Evolutionary conservation across 1,140 invertebrate genomes (phyloP).

Genomic region (Pogonomyrmex barbatus): DNA sequence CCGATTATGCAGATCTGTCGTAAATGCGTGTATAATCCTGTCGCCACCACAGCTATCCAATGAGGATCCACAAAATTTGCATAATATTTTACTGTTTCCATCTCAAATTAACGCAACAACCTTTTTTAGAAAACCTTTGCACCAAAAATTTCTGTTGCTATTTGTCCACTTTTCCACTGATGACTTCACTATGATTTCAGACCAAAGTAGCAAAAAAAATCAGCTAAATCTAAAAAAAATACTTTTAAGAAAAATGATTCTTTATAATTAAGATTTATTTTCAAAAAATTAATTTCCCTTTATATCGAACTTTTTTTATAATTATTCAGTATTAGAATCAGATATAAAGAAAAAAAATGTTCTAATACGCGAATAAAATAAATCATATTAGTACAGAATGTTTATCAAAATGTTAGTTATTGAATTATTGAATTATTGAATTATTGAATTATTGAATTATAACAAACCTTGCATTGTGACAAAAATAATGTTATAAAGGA

Average conservation of each 20-base stretch:
- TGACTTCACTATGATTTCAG: slow-evolving; percentile 12
- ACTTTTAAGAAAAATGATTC: not conserved
- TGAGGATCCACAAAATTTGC: slow-evolving; percentile 81
- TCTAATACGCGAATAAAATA: not conserved
- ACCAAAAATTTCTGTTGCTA: not conserved
- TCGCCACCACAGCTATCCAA: slow-evolving; percentile 81
- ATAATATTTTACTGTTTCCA: slow-evolving; percentile 79
- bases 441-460: not conserved
- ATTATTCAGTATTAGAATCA: not conserved
- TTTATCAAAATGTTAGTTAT: not conserved
- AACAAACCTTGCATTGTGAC: slow-evolving; percentile 36
- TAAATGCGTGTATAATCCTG: slow-evolving; percentile 83
- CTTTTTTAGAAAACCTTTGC: not conserved
- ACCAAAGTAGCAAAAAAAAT: not conserved
- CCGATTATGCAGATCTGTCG: slow-evolving; percentile 84
- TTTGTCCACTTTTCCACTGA: not conserved
- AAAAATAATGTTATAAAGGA: not conserved
- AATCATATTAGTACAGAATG: not conserved
- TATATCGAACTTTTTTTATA: not conserved
- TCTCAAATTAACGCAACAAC: slow-evolving; percentile 30
- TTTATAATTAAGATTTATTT: not conserved
- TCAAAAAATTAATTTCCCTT: not conserved
- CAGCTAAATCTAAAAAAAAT: slow-evolving; percentile 22
- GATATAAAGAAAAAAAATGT: not conserved
- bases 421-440: not conserved